A percentile compares a stretch with the other conserved stretches of the same genome.
These are phyloP conservation scores for Toxostoma redivivum DNA, from an alignment of 2,113 vertebrate genomes.

Conservation along the genomic window DNA sequence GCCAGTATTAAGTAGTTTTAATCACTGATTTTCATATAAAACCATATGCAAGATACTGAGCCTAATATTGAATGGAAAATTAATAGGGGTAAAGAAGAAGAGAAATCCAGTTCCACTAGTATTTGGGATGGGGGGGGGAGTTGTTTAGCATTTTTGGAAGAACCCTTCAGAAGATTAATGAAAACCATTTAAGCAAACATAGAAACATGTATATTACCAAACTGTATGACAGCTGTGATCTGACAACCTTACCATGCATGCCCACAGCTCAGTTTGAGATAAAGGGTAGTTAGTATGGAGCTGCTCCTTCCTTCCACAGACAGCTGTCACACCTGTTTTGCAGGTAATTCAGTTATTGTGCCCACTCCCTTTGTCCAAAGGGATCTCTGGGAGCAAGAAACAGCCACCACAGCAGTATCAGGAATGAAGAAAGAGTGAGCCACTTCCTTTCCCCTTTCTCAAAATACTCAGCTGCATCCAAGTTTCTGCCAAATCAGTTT, in stretches of 20 bases:
- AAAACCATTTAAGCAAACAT: background rate
- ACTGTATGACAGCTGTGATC: background rate
- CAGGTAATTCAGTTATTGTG: background rate
- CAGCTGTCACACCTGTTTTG: background rate
- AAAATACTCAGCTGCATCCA: background rate
- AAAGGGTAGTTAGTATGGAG: background rate
- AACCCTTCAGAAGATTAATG: background rate
- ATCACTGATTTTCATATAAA: conserved; percentile 42
- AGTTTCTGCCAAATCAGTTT: background rate
- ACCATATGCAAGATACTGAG: conserved; percentile 17
- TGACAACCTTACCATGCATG: background rate
- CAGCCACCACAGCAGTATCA: background rate
- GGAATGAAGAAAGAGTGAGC: background rate
- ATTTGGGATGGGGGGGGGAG: background rate
- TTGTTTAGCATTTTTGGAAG: background rate
- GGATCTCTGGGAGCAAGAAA: background rate
- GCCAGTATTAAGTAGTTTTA: conserved; percentile 42
- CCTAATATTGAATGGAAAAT: background rate
- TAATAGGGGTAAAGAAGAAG: background rate
- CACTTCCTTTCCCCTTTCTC: background rate
- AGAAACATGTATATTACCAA: background rate
- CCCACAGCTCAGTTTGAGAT: background rate
- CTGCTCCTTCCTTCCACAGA: background rate
- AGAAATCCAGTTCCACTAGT: background rate
- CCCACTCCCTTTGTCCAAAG: background rate